A percentile compares a stretch with the other conserved stretches of the same genome.
Conservation (phyloP, 2,797 vertebrate species). For the Lepilemur septentrionalis region DNA sequence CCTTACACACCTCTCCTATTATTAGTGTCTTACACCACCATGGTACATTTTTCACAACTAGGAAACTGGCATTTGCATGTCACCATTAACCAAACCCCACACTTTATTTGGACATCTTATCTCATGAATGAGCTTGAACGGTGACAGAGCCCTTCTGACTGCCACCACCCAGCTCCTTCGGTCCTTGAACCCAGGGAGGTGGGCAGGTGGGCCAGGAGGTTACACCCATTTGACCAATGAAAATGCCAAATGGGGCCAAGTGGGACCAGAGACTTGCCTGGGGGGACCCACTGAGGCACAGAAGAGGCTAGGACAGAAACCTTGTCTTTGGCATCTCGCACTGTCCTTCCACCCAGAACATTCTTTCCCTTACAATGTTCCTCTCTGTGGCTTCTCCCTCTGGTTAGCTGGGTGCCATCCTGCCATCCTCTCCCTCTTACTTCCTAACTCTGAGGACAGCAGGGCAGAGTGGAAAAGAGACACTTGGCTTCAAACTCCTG, state of each 20-base stretch:
- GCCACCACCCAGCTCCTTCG: accelerated
- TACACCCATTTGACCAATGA: neutral
- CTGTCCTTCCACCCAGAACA: neutral
- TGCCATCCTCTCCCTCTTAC: neutral
- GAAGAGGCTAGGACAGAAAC: neutral
- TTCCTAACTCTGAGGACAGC: neutral
- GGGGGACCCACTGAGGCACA: neutral
- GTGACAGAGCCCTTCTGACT: neutral
- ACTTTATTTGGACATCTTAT: neutral
- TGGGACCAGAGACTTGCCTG: neutral
- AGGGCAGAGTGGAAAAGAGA: neutral
- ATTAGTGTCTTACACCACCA: neutral
- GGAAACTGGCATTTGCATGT: neutral
- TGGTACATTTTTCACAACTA: neutral
- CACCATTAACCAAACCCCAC: neutral
- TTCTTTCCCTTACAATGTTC: neutral
- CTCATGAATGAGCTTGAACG: neutral
- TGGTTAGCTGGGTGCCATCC: neutral
- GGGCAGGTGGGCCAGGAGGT: neutral
- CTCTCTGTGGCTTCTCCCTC: neutral
- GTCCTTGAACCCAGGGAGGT: too few relatives aligned
- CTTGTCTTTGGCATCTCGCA: neutral
- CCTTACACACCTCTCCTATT: accelerated
- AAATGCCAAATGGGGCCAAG: neutral
- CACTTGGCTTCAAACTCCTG: neutral